Percentiles rank a stretch among this genome's conserved stretches.
Evolutionary conservation across 2,888 invertebrate species (phyloP).

Genomic region (Macropis europaea): DNA sequence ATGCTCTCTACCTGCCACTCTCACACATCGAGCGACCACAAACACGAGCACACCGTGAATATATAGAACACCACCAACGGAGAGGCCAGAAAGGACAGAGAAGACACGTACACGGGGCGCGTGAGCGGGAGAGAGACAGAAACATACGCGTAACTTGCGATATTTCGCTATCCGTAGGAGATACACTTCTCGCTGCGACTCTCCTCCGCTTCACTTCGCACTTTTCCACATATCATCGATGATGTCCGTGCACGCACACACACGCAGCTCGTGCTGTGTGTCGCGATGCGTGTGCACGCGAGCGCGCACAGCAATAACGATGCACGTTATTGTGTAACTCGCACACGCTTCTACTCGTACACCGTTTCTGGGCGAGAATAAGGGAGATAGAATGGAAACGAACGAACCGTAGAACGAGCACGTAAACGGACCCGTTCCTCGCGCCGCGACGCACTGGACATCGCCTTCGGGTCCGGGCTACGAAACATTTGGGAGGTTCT

Average conservation of each 20-base stretch:
- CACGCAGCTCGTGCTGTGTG: slow-evolving; percentile 30
- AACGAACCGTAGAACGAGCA: slow-evolving; percentile 49
- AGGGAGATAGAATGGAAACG: too few species aligned
- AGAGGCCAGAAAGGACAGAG: slow-evolving; percentile 6
- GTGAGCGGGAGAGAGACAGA: neutral
- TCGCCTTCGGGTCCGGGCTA: slow-evolving; percentile 66
- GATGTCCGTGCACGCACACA: slow-evolving; percentile 23
- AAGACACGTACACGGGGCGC: slow-evolving; percentile 3
- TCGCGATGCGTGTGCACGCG: slow-evolving; percentile 50
- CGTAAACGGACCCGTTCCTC: slow-evolving; percentile 62
- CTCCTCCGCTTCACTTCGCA: slow-evolving; percentile 36
- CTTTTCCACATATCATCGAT: slow-evolving; percentile 55
- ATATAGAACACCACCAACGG: neutral
- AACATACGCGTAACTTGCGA: slow-evolving; percentile 5
- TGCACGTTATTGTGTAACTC: slow-evolving; percentile 50
- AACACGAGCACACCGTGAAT: slow-evolving; percentile 24
- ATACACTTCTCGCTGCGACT: slow-evolving; percentile 21
- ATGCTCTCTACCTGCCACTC: slow-evolving; percentile 56
- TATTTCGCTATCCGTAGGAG: slow-evolving; percentile 13
- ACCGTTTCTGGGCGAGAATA: slow-evolving; percentile 28
- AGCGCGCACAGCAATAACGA: slow-evolving; percentile 54
- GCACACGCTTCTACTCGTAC: slow-evolving; percentile 37
- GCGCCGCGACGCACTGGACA: slow-evolving; percentile 65
- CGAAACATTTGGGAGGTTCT: slow-evolving; percentile 67
- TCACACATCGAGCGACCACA: slow-evolving; percentile 45